Percentiles rank a stretch among this genome's conserved stretches.
Conservation (phyloP, 2,797 vertebrate genomes). For the Protosalanx chinensis region DNA sequence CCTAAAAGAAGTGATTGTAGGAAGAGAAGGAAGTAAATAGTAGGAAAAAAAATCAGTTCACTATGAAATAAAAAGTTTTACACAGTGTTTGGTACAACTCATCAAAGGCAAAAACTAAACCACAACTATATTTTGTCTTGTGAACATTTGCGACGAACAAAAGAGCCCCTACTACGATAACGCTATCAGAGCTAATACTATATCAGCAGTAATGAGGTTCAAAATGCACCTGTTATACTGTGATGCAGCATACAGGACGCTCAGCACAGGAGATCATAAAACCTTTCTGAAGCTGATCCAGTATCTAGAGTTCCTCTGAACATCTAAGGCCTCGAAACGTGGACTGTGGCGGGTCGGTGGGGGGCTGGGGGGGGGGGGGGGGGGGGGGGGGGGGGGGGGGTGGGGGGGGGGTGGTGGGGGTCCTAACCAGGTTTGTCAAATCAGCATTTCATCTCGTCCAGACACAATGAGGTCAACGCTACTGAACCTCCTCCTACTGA, state of each 20-base stretch:
- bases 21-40: too few relatives aligned
- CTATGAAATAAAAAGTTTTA: too few relatives aligned
- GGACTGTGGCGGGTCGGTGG: too few relatives aligned
- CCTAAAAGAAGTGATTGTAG: too few relatives aligned
- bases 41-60: too few relatives aligned
- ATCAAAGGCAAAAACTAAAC: not conserved
- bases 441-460: not conserved
- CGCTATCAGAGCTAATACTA: constrained; percentile 19
- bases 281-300: too few relatives aligned
- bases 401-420: too few relatives aligned
- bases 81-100: too few relatives aligned
- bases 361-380: too few relatives aligned
- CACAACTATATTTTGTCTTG: not conserved
- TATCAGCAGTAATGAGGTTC: constrained; percentile 7
- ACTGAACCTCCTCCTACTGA: not conserved
- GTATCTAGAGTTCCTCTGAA: too few relatives aligned
- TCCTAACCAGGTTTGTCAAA: not conserved
- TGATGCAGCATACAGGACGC: not conserved
- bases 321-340: too few relatives aligned
- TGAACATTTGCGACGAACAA: not conserved
- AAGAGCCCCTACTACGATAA: not conserved
- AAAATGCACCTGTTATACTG: not conserved
- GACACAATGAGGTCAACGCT: not conserved
- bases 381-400: too few relatives aligned
- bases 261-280: not conserved